Conservation (phyloP, 1,140 invertebrate species). For the Leptopilina boulardi region DNA sequence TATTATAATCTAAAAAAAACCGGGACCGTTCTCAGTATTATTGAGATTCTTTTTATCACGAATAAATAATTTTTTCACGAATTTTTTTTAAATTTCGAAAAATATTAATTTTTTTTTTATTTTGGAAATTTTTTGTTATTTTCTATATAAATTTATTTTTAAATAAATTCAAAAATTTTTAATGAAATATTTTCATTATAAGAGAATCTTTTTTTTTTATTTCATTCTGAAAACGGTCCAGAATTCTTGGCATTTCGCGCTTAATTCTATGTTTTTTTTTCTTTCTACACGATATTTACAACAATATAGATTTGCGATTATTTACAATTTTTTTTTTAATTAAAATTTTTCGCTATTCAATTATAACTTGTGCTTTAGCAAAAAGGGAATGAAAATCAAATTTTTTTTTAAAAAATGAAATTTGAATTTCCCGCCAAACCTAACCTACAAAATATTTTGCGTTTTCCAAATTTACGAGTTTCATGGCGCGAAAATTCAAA, state of each 20-base stretch:
- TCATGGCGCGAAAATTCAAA: too few relatives aligned
- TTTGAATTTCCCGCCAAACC: not conserved
- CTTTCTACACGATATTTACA: conserved; percentile 29
- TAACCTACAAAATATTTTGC: not conserved
- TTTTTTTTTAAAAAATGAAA: not conserved
- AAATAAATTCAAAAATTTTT: too few relatives aligned
- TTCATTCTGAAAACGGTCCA: conserved; percentile 14
- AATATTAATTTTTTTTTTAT: not conserved
- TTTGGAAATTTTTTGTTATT: too few relatives aligned
- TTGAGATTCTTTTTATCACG: too few relatives aligned
- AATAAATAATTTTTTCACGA: too few relatives aligned
- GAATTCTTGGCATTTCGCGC: conserved; percentile 21
- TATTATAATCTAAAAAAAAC: not conserved
- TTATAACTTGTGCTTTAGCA: not conserved
- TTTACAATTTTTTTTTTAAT: conserved; percentile 2
- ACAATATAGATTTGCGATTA: not conserved
- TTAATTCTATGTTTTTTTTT: not conserved
- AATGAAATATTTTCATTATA: too few relatives aligned
- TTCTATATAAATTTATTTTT: too few relatives aligned
- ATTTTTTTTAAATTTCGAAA: not conserved
- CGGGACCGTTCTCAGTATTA: conserved; percentile 6
- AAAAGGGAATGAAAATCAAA: not conserved
- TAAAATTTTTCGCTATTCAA: not conserved
- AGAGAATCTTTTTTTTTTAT: too few relatives aligned
- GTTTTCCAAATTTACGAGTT: too few relatives aligned